phyloP scores from a whole-genome alignment of 2,888 invertebrate species.

The Pseudanteris insignis region DNA sequence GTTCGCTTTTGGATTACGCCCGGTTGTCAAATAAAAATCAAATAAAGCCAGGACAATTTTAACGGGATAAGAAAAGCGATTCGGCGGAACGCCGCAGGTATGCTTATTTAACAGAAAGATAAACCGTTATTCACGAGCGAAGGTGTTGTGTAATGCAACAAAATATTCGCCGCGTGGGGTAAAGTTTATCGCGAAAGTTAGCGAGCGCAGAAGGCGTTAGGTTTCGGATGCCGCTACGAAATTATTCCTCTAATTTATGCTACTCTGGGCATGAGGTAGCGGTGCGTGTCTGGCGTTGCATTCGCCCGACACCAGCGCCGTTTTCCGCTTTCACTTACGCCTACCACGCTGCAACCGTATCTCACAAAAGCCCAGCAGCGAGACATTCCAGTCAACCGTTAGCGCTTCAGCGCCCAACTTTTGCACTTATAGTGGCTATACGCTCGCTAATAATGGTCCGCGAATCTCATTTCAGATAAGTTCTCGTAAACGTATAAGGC shows the following conservation, averaged over 20 bases:
- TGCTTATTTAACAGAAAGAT: constrained; percentile 23
- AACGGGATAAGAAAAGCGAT: constrained; percentile 5
- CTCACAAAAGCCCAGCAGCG: constrained; percentile 2
- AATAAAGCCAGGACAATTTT: constrained; percentile 7
- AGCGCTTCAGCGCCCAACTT: constrained; percentile 27
- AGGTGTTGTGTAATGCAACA: constrained; percentile 32
- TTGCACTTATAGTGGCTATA: constrained; percentile 39
- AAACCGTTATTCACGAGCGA: constrained; percentile 24
- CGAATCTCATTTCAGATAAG: constrained; percentile 36
- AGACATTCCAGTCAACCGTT: too few species aligned
- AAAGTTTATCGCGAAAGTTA: constrained; percentile 42
- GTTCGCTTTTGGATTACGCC: too few species aligned
- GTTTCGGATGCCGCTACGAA: constrained; percentile 31
- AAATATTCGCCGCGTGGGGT: constrained; percentile 27
- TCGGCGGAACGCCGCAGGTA: not conserved
- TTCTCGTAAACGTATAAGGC: constrained; percentile 22
- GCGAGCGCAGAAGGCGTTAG: constrained; percentile 25
- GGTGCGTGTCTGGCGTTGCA: constrained; percentile 40
- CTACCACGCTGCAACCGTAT: constrained; percentile 30
- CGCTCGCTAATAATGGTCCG: constrained; percentile 30
- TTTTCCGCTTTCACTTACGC: constrained; percentile 32
- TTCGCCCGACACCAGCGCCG: constrained; percentile 41
- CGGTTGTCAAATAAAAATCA: not conserved
- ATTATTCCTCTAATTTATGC: constrained; percentile 45
- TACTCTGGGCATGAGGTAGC: constrained; percentile 36